phyloP scores from a whole-genome alignment of 2,888 invertebrate genomes.

The Acrobeloides nanus region DNA sequence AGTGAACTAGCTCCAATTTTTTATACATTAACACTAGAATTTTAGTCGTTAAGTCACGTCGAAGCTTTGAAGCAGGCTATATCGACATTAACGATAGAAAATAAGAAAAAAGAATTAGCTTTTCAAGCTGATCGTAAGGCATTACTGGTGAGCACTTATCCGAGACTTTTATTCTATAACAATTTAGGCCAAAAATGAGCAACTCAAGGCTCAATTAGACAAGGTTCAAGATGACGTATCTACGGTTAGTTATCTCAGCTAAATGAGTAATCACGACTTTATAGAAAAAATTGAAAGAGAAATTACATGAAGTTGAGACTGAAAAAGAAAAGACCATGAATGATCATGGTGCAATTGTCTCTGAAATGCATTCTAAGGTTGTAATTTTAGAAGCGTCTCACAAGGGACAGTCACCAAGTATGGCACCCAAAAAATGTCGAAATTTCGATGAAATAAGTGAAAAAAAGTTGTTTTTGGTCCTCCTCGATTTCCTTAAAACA shows the following conservation, averaged over 20 bases:
- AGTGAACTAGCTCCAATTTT: too few relatives aligned
- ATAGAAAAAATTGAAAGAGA: constrained; percentile 21
- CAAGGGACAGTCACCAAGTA: too few relatives aligned
- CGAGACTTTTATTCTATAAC: neutral
- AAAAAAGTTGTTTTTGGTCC: too few relatives aligned
- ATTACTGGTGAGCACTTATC: constrained; percentile 50
- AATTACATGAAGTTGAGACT: constrained; percentile 68
- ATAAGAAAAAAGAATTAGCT: constrained; percentile 74
- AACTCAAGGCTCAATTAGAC: constrained; percentile 54
- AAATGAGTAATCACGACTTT: neutral
- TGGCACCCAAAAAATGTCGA: too few relatives aligned
- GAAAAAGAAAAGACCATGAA: constrained; percentile 74
- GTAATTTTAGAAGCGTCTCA: too few relatives aligned
- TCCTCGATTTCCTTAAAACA: neutral
- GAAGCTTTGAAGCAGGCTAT: constrained; percentile 59
- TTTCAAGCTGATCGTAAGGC: constrained; percentile 64
- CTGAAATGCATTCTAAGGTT: constrained; percentile 76
- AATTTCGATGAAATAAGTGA: too few relatives aligned
- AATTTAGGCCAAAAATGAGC: constrained; percentile 19
- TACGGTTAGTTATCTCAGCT: constrained; percentile 33
- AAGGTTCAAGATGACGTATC: constrained; percentile 30
- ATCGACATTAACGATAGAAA: constrained; percentile 72
- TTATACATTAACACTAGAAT: neutral
- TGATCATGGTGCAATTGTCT: constrained; percentile 70
- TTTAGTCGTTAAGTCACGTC: constrained; percentile 11